Evolutionary conservation across 2,113 vertebrate genomes (phyloP).

Genomic region (Oncorhynchus gorbuscha): DNA sequence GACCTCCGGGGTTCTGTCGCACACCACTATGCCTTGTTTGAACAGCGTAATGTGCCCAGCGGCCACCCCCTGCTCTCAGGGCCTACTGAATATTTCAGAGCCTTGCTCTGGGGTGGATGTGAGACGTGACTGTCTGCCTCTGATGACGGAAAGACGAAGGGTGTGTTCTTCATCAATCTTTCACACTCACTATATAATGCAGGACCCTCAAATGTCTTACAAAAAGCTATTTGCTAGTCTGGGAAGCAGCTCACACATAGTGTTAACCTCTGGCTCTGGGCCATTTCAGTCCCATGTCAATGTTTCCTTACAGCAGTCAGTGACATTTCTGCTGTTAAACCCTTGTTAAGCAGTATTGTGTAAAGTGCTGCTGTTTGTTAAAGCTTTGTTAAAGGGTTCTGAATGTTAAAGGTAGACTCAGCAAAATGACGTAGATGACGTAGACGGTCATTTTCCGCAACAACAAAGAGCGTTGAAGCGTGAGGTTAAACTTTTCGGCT

Average conservation of each 20-base stretch:
- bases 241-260: constrained; percentile 15
- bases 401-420: constrained; percentile 25
- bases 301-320: constrained; percentile 3
- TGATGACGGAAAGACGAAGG: constrained; percentile 10
- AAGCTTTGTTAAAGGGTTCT: constrained; percentile 17
- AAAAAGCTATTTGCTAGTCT: constrained; percentile 41
- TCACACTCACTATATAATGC: constrained; percentile 58
- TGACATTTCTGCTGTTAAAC: constrained; percentile 19
- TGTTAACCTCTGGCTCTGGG: constrained; percentile 33
- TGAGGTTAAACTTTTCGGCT: too few species aligned
- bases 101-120: constrained; percentile 31
- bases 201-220: constrained; percentile 53
- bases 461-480: too few species aligned
- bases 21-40: constrained; percentile 32
- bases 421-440: too few species aligned
- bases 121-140: constrained; percentile 9
- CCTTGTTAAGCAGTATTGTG: constrained; percentile 19
- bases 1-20: constrained; percentile 9
- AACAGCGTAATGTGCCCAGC: constrained; percentile 28
- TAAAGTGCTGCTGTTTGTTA: constrained; percentile 17
- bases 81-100: constrained; percentile 52
- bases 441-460: too few species aligned
- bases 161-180: constrained; percentile 61
- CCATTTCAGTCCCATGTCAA: constrained; percentile 20
- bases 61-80: constrained; percentile 5